Evolutionary conservation across 2,113 vertebrate species (phyloP).

Genomic region (Forbesichthys agassizii): DNA sequence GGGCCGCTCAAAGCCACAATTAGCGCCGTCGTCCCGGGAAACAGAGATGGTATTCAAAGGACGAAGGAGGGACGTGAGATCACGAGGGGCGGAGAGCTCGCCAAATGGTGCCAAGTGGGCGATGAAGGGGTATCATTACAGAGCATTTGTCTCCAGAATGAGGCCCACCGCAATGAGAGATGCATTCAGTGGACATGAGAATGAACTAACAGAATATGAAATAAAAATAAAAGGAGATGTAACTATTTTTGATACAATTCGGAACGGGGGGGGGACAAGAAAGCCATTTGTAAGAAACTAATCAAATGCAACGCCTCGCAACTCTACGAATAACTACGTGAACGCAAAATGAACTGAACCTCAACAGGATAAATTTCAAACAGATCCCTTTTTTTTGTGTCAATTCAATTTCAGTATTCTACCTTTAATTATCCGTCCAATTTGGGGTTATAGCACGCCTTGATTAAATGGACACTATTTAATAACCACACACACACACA

Average conservation of each 20-base stretch:
- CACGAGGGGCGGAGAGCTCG: conserved; percentile 31
- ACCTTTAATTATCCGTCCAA: conserved; percentile 73
- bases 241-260: neutral
- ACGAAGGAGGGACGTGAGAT: conserved; percentile 27
- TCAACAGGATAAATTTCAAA: conserved; percentile 23
- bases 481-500: conserved; percentile 57
- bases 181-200: neutral
- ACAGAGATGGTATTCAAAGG: conserved; percentile 63
- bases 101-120: conserved; percentile 17
- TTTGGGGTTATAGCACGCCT: conserved; percentile 63
- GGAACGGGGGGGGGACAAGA: neutral
- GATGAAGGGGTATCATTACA: conserved; percentile 43
- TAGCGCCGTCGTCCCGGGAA: conserved; percentile 50
- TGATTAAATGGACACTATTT: conserved; percentile 77
- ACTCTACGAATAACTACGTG: conserved; percentile 16
- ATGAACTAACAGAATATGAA: neutral
- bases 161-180: neutral
- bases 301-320: neutral
- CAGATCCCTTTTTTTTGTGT: conserved; percentile 18
- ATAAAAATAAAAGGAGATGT: conserved; percentile 1
- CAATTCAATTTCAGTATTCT: conserved; percentile 70
- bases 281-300: neutral
- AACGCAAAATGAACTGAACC: conserved; percentile 36
- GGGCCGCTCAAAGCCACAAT: conserved; percentile 67
- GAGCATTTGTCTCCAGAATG: conserved; percentile 37